Percentiles rank a stretch among this genome's conserved stretches.
Conservation (phyloP, 2,113 vertebrate genomes). For the Calyptommatus sinebrachiatus region DNA sequence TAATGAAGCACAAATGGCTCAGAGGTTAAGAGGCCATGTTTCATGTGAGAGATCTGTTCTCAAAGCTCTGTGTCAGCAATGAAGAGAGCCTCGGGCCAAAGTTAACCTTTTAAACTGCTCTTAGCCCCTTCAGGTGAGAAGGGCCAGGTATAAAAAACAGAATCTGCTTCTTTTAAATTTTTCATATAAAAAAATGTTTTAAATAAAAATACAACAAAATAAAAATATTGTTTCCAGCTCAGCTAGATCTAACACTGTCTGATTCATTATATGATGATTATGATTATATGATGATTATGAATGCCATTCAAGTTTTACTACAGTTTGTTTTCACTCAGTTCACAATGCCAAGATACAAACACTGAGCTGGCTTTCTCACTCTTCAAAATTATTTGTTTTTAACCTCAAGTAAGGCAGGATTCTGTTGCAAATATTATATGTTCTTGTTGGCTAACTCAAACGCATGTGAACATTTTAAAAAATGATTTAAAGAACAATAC, state of each 20-base stretch:
- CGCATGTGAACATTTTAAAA: neutral
- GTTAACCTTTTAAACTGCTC: no score
- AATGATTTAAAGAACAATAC: conserved; percentile 15
- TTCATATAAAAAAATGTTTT: no score
- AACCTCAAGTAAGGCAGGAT: neutral
- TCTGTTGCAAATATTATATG: neutral
- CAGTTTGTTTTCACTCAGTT: neutral
- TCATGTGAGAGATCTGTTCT: no score
- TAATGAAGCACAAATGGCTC: no score
- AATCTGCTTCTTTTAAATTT: no score
- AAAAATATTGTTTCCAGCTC: no score
- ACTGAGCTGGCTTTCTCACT: neutral
- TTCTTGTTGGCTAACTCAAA: neutral
- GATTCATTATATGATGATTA: neutral
- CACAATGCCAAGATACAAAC: neutral
- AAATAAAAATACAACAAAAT: no score
- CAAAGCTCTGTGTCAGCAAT: no score
- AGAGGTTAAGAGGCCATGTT: no score
- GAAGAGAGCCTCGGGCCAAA: no score
- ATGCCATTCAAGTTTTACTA: neutral
- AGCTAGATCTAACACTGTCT: neutral
- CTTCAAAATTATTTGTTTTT: neutral
- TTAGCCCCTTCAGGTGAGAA: no score
- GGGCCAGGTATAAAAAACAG: no score
- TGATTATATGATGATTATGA: neutral